Base-by-base conservation (phyloP, 2,797 vertebrate species). In the Naso thynnoides region DNA sequence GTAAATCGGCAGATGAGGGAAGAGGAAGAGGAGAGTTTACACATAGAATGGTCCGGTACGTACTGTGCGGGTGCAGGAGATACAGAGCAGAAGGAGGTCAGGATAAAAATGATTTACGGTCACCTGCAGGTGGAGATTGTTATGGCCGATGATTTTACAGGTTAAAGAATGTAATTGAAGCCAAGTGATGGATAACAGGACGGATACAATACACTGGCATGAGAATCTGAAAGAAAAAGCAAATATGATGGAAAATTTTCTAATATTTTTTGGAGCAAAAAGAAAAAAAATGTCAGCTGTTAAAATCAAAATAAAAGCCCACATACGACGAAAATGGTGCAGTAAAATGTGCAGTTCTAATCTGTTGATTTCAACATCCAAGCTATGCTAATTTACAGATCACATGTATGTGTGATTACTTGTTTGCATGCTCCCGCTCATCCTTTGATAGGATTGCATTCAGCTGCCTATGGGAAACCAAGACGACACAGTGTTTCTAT, bases 1-100 rank as follows among this genome's bases (percentile, higher is more conserved):
- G 76, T 92, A 92, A 94, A 91, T 89, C 77, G 88, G 88, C 88
- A 87, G 73, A 82, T 87, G 86, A 87, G 73, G 27, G 73, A 70
- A 53, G 65, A 44, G 60, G 47, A 52, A 53, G 61, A 26, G 53
- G 55, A 59, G 63, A 58, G 80, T 72, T 41, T 58, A 54, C 42
- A 23, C 54, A 39, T 8, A 38, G 71, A 53, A 49, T 8, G 53
- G 79, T 72, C 75, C 74, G 76, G 70, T 89, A 78, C 81, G 52
- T 76, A 68, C 36, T 47, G 72, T 63, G 48, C 47, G 55, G 53
- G 48, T 60, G 58, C 33, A 50, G 19, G 38, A 65, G 57, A 86
- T 60, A 54, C 29, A 39, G 73, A 67, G 67, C 54, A 70, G 78
- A 86, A 88, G 48, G 84, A 81, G 89, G 82, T 89, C 76, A 83